Conservation (phyloP, 1,140 invertebrate species). For the Trichonephila inaurata region DNA sequence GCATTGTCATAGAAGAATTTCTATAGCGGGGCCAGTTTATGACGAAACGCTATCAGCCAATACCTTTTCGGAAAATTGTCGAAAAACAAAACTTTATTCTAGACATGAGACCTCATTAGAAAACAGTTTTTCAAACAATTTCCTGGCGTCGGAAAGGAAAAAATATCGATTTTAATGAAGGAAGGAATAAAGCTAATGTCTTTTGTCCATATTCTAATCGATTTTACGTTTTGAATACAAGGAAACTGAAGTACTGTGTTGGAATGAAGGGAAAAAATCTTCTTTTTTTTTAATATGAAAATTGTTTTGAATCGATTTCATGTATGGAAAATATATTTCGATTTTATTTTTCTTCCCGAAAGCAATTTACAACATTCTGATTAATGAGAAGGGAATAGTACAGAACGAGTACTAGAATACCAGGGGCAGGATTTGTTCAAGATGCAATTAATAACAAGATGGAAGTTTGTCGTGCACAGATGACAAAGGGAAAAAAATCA, state of each 20-base stretch:
- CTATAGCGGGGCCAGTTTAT: background rate
- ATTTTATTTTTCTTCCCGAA: constrained; percentile 4
- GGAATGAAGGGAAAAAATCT: background rate
- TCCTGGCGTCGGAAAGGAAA: background rate
- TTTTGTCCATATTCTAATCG: constrained; percentile 44
- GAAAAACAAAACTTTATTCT: constrained; percentile 36
- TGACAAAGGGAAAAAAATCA: no score
- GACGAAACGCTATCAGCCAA: background rate
- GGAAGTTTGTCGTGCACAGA: background rate
- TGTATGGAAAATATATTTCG: background rate
- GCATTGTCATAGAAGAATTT: constrained; percentile 20
- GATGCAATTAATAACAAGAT: background rate
- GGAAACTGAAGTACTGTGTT: background rate
- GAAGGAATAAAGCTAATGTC: constrained; percentile 22
- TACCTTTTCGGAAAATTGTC: background rate
- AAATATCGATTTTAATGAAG: constrained; percentile 46
- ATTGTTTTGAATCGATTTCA: constrained; percentile 31
- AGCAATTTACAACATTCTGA: constrained; percentile 13
- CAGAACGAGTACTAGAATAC: background rate
- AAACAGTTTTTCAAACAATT: constrained; percentile 46
- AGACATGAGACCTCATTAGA: constrained; percentile 40
- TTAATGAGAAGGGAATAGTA: background rate
- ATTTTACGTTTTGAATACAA: constrained; percentile 38
- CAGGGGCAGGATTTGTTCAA: background rate
- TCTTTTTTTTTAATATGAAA: background rate